phyloP scores from a whole-genome alignment of 2,113 vertebrate genomes.

The Mustelus asterias region DNA sequence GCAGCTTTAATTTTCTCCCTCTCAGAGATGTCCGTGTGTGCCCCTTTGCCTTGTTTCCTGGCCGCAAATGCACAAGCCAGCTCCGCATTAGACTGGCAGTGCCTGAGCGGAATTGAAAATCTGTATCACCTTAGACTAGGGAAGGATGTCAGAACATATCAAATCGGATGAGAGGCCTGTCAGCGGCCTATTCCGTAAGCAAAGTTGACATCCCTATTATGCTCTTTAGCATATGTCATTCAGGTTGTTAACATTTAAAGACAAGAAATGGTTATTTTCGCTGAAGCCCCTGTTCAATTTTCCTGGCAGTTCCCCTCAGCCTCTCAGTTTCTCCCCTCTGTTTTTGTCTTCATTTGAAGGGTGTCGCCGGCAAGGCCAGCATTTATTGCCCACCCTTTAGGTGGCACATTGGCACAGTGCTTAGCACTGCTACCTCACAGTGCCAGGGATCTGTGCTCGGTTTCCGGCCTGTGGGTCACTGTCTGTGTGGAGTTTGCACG shows the following conservation, averaged over 20 bases:
- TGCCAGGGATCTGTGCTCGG: no score
- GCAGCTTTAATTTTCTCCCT: background rate
- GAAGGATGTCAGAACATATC: background rate
- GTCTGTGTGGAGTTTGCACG: no score
- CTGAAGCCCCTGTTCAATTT: background rate
- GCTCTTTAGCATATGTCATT: background rate
- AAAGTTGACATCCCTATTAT: background rate
- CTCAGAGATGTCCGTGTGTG: background rate
- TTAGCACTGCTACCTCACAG: no score
- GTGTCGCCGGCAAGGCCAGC: background rate
- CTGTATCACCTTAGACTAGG: background rate
- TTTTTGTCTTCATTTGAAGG: background rate
- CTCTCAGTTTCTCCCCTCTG: background rate
- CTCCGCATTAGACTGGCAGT: background rate
- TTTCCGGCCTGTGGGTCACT: no score
- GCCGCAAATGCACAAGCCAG: background rate
- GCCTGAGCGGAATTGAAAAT: background rate
- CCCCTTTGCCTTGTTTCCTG: background rate
- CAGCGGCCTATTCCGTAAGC: background rate
- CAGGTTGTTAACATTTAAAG: background rate
- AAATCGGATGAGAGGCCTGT: background rate
- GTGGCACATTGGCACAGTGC: no score
- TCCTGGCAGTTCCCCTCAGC: background rate
- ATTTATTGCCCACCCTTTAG: background rate
- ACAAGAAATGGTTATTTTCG: background rate